Evolutionary conservation across 2,797 vertebrate genomes (phyloP), one percentile per base, ranked within the genome.

Genomic region (Leptodactylus fallax): DNA sequence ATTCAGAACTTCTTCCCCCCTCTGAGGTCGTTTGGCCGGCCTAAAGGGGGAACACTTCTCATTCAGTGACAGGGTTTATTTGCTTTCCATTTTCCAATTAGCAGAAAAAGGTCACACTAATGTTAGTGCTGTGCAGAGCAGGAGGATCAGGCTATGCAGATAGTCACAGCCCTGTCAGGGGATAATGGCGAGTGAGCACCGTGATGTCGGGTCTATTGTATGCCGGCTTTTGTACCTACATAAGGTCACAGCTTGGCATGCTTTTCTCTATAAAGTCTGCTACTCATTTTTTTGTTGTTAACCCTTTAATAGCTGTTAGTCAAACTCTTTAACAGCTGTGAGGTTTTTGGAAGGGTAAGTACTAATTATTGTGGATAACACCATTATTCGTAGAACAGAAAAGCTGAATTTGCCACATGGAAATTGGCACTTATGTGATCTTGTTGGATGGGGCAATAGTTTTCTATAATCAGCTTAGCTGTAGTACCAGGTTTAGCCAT

Each of bases 41-140:
- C 95, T 93, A 94, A 95, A 94, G 93, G 95, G 95, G 95, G 95
- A 96, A 93, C 95, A 94, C 95, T 95, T 94, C 94, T 95, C 94
- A 95, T 94, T 94, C 95, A 95, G 94, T 95, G 94, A 96, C 95
- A 95, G 95, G 92, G 94, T 95, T 96, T 96, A 96, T 96, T 95
- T 96, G 95, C 91, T 93, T 94, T 96, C 93, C 95, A 93, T 94
- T 94, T 96, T 95, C 96, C 95, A 96, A 96, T 96, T 95, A 96
- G 95, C 93, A 93, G 91, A 92, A 94, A 93, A 94, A 95, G 93
- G 94, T 94, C 95, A 94, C 91, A 90, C 93, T 94, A 95, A 94
- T 95, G 95, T 95, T 95, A 94, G 94, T 92, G 92, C 94, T 90
- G 91, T 90, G 91, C 82, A 90, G 91, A 92, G 93, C 92, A 92